Percentiles rank a stretch among this genome's conserved stretches.
phyloP scores from a whole-genome alignment of 2,888 invertebrate species.

The Thymelicus acteon region DNA sequence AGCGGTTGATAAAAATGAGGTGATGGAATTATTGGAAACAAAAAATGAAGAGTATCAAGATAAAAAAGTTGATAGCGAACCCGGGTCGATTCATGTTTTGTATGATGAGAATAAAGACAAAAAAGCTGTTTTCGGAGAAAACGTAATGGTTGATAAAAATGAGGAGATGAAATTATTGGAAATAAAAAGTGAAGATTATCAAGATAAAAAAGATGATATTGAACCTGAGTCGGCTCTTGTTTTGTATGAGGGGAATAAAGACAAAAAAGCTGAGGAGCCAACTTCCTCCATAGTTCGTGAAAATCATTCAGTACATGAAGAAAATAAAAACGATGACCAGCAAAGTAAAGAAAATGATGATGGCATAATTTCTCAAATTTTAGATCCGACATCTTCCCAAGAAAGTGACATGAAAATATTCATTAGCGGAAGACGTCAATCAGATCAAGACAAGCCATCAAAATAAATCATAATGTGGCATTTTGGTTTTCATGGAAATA shows the following conservation, averaged over 20 bases:
- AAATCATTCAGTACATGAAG: neutral
- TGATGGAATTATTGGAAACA: neutral
- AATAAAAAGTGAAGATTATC: too few relatives aligned
- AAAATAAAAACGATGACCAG: neutral
- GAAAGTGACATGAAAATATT: conserved; percentile 19
- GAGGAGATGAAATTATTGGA: too few relatives aligned
- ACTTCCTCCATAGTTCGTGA: neutral
- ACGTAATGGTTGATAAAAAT: neutral
- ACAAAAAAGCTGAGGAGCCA: neutral
- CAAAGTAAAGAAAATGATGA: conserved; percentile 11
- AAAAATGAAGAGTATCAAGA: neutral
- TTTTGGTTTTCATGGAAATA: neutral
- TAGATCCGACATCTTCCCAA: conserved; percentile 8
- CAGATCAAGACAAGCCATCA: conserved; percentile 16
- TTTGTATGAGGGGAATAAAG: neutral
- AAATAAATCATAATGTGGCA: conserved; percentile 8
- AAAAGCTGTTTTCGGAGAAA: neutral
- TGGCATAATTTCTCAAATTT: conserved; percentile 1
- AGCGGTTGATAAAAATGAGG: neutral
- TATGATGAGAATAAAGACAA: neutral
- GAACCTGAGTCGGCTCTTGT: neutral
- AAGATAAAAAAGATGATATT: too few relatives aligned
- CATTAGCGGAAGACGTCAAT: conserved; percentile 18
- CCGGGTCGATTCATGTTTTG: neutral
- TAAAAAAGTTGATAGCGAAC: neutral